Base-by-base conservation (phyloP, 2,113 vertebrate genomes). In the Gracilinanus agilis region DNA sequence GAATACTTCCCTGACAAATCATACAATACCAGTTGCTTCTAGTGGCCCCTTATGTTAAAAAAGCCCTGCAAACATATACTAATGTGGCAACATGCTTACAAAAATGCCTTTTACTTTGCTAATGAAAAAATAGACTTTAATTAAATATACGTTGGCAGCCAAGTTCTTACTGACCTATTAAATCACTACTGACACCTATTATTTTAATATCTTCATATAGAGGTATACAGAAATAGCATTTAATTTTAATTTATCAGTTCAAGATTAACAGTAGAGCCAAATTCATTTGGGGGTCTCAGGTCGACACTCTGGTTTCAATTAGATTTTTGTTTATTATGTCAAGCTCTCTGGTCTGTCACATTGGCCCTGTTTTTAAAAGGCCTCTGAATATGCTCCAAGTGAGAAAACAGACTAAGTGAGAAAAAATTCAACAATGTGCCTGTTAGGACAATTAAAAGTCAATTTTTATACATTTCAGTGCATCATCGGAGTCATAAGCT, bases 1-100 rank as follows among this genome's bases (percentile, higher is more conserved):
- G 24, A 11, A 11, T 93, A 49, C 92, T 95, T 93, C 93, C 44
- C 91, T 97, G 91, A 95, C 55, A 96, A 94, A 96, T 91, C 75
- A 90, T 91, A 89, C 8, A 94, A 89, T 7, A 92, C 5, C 40
- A 95, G 25, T 3, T 90, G 13, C 11, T 91, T 92, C 67, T 9
- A 83, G 67, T 83, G 67, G 67, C 1, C n/a, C n/a, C 67, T 83
- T 83, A 40, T 83, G 67, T 21, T 83, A 53, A 91, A 94, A n/a
- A 88, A 53, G 93, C n/a, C 94, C 44, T 95, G 8, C 44, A 11
- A 93, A 83, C 6, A 90, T 96, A 83, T 1, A 90, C 10, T 90
- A 24, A 53, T 13, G 89, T 23, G 61, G 21, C 88, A 88, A 93
- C 92, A 89, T 21, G 94, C 92, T 93, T 54, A 2, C n/a, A 88